These are phyloP conservation scores for Monopis laevigella DNA, from an alignment of 2,888 invertebrate genomes.

Conservation along the genomic window DNA sequence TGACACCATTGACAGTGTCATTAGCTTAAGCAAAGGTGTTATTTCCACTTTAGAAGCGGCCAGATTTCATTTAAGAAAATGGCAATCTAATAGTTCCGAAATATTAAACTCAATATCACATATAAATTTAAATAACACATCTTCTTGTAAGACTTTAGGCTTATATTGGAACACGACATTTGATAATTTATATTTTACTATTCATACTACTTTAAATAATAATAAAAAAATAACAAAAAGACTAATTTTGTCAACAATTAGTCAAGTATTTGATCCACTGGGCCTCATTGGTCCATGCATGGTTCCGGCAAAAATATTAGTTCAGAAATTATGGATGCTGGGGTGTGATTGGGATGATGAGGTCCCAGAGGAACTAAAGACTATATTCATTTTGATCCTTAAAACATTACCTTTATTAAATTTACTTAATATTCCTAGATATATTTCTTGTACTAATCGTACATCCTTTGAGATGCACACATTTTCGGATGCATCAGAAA, in stretches of 20 bases:
- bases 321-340: conserved; percentile 13
- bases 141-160: not conserved
- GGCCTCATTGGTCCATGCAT: conserved; percentile 20
- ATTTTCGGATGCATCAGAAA: conserved; percentile 16
- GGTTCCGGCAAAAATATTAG: conserved; percentile 8
- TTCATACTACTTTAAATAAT: too few relatives aligned
- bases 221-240: conserved; percentile 22
- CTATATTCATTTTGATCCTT: not conserved
- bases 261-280: conserved; percentile 23
- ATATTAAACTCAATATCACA: conserved; percentile 8
- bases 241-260: conserved; percentile 19
- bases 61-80: conserved; percentile 10
- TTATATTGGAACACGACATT: not conserved
- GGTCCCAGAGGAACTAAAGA: not conserved
- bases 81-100: conserved; percentile 6
- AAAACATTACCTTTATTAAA: conserved; percentile 7
- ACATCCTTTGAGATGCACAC: conserved; percentile 12
- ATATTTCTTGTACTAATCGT: conserved; percentile 1
- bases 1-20: not conserved
- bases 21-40: conserved; percentile 3
- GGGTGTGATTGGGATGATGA: conserved; percentile 8
- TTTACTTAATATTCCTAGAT: conserved; percentile 3
- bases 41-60: conserved; percentile 14
- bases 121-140: too few relatives aligned
- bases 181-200: conserved; percentile 1